Evolutionary conservation across 2,113 vertebrate species (phyloP), one percentile per base, ranked within the genome.

Genomic region (Apeltes quadracus): DNA sequence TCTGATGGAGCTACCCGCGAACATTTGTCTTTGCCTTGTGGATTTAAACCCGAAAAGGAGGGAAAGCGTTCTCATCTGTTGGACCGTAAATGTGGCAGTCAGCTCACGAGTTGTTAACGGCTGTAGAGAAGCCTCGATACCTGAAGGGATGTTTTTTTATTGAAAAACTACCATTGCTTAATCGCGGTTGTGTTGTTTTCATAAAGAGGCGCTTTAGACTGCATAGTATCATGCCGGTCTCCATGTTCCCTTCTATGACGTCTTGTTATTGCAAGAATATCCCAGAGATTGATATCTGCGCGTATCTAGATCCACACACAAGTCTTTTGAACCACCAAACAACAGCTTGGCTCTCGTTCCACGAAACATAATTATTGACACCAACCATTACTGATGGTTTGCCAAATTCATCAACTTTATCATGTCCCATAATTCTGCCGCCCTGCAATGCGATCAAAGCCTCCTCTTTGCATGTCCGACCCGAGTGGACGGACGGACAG

Each of bases 211-310:
- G 55, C 54, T 69, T 76, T 25, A 43, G 18, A 46, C 27, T 22
- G 3, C 55, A 38, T 5, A 22, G 20, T 50, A 14, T 59, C 13
- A 67, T 39, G 29, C 1, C 36, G 59, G 3, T 59, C 51, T 74
- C 39, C 62, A 34, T 67, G 32, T 64, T 38, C 18, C 57, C 44
- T 46, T 8, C 80, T 50, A 48, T 66, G 58, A 39, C 18, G 22
- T 78, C 29, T 82, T 82, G 53, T 74, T 79, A 63, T 73, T 72
- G 44, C 73, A 43, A 81, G 59, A 75, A 76, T 63, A 77, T 79
- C 74, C 56, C 22, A 1, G 43, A 67, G 61, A 82, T 69, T 78
- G 44, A 72, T 67, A 57, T 67, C 58, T 59, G 38, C 18, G 12
- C 69, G 9, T 58, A 56, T 75, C 46, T 70, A n/a, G 38, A 74